Base-by-base conservation (phyloP, 35 echinoderm and acorn worm genomes). In the Lytechinus pictus region DNA sequence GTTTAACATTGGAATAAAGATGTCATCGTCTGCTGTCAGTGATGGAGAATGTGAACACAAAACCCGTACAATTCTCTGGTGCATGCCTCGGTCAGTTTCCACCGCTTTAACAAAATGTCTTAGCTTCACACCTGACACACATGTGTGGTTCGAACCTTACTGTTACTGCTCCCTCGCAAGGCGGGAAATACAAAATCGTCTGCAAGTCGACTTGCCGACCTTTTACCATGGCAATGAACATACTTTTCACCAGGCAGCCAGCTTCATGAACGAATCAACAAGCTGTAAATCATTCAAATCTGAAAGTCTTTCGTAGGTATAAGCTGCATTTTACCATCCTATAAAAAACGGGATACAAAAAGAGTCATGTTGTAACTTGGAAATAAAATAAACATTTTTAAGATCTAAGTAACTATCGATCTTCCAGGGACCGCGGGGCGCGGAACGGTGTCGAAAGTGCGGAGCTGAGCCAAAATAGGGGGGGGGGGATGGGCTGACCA, bases 221-320 rank as follows among this genome's bases (percentile, higher is more conserved):
- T 51, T 28, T 90, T 90, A 90, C 88, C 88, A 90, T 90, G 88
- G 88, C 52, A 90, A 90, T 27, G 88, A 90, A 27, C 11, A 90
- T 27, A 8, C 52, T 1, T 90, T 90, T 54, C 29, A 21, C 0
- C 29, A 90, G 52, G 88, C 52, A 29, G 88, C 88, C 4, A 27
- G 52, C 9, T 90, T 90, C 29, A 44, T 90, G 88, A 90, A 90
- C 29, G 52, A 54, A 52, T 3, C 52, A 52, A 52, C 88, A 12
- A 12, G 52, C 88, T 90, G 88, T 10, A 52, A 24, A 24, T 79
- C 88, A n/a, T 90, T 90, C 52, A 90, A 90, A 90, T 9, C 88
- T 12, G 88, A 90, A 52, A 9, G 52, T 90, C 88, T 90, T 10
- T 44, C 88, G 88, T 90, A 33, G 44, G 88, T 52, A 27, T 24